A percentile compares a stretch with the other conserved stretches of the same genome.
These are phyloP conservation scores for Poecilia velifera DNA, from an alignment of 2,797 vertebrate species.

Conservation along the genomic window DNA sequence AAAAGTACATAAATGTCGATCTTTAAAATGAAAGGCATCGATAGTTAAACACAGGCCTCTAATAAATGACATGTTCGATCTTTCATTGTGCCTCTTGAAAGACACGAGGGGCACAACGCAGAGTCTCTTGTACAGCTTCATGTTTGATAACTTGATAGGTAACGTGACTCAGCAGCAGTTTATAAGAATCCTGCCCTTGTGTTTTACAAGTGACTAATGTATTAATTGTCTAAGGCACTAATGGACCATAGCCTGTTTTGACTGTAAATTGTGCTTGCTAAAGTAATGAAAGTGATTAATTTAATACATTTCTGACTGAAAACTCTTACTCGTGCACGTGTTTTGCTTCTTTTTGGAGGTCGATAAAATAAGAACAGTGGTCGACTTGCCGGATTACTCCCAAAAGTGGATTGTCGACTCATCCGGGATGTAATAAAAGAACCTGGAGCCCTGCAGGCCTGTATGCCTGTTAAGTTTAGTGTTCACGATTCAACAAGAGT, in stretches of 20 bases:
- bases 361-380: neutral
- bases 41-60: slow-evolving; percentile 47
- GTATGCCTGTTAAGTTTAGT: neutral
- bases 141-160: slow-evolving; percentile 58
- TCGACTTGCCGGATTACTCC: neutral
- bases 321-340: slow-evolving; percentile 47
- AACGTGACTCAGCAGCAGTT: slow-evolving; percentile 63
- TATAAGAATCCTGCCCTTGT: slow-evolving; percentile 66
- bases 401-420: neutral
- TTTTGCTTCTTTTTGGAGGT: slow-evolving; percentile 41
- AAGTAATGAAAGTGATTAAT: slow-evolving; percentile 86
- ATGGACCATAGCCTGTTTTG: slow-evolving; percentile 85
- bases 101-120: slow-evolving; percentile 47
- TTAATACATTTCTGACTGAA: slow-evolving; percentile 86
- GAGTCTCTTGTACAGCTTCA: slow-evolving; percentile 66
- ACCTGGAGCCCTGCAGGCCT: neutral
- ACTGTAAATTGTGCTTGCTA: slow-evolving; percentile 85
- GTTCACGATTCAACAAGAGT: neutral
- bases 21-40: slow-evolving; percentile 19
- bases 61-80: slow-evolving; percentile 23
- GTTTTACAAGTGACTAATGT: slow-evolving; percentile 76
- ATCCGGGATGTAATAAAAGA: neutral
- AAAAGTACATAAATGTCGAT: slow-evolving; percentile 26
- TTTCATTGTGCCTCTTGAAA: slow-evolving; percentile 56
- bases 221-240: slow-evolving; percentile 83